Percentiles rank a stretch among this genome's conserved stretches.
Evolutionary conservation across 1,140 invertebrate species (phyloP).

Genomic region (Glomeris maerens): DNA sequence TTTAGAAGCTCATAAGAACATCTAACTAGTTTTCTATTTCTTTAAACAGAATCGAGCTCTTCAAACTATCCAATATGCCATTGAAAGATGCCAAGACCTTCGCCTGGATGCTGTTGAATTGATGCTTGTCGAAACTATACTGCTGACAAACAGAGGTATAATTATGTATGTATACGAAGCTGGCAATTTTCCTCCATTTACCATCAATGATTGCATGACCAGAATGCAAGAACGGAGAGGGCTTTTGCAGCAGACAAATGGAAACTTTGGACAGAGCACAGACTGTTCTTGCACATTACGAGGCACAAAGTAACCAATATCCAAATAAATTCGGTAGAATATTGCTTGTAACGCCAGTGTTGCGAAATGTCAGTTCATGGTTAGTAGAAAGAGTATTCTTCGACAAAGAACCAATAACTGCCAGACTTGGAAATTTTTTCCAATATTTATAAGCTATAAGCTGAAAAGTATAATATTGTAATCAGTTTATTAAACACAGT

Average conservation of each 20-base stretch:
- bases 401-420: not conserved
- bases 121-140: conserved; percentile 44
- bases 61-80: no score
- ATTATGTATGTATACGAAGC: conserved; percentile 20
- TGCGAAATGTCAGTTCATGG: conserved; percentile 9
- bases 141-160: conserved; percentile 44
- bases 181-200: conserved; percentile 18
- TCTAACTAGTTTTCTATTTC: no score
- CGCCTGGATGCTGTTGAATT: conserved; percentile 41
- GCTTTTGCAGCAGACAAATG: conserved; percentile 13
- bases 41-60: no score
- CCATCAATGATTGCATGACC: conserved; percentile 20
- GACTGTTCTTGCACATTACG: conserved; percentile 19
- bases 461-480: not conserved
- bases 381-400: not conserved
- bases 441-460: not conserved
- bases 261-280: conserved; percentile 19
- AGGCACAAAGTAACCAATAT: conserved; percentile 16
- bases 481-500: not conserved
- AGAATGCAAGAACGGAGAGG: no score
- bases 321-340: conserved; percentile 13
- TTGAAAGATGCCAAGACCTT: conserved; percentile 29
- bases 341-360: conserved; percentile 11
- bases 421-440: no score
- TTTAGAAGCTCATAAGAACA: no score